Evolutionary conservation across 2,888 invertebrate genomes (phyloP).

Genomic region (Agrilus cyanescens): DNA sequence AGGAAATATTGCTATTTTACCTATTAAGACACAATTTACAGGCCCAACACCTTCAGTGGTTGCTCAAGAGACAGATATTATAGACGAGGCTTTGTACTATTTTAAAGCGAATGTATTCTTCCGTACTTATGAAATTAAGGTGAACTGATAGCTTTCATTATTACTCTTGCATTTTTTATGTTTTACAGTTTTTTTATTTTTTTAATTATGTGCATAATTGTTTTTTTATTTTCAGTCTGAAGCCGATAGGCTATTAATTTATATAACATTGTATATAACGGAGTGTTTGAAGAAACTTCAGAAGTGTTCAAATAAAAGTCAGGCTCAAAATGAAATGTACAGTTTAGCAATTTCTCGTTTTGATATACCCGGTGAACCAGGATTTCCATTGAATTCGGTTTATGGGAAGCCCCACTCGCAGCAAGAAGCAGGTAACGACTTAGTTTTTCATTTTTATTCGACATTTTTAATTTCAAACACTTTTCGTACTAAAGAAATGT

Average conservation of each 20-base stretch:
- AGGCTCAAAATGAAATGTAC: conserved; percentile 93
- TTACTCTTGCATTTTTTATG: background rate
- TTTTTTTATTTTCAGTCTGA: conserved; percentile 60
- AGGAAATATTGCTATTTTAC: conserved; percentile 89
- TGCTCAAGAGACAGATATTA: conserved; percentile 73
- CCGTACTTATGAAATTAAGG: conserved; percentile 96
- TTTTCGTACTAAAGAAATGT: no score
- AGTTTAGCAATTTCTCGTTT: conserved; percentile 88
- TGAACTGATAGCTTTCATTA: conserved; percentile 28
- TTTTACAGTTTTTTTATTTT: background rate
- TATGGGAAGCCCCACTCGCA: conserved; percentile 75
- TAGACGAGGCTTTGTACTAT: conserved; percentile 93
- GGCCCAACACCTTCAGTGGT: conserved; percentile 76
- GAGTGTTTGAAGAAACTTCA: conserved; percentile 94
- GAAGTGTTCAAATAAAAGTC: conserved; percentile 77
- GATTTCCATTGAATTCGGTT: conserved; percentile 91
- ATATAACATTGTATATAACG: conserved; percentile 92
- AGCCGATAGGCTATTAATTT: conserved; percentile 92
- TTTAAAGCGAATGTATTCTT: conserved; percentile 99
- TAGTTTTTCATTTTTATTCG: no score
- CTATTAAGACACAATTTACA: conserved; percentile 78
- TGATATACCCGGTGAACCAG: conserved; percentile 90
- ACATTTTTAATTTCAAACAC: no score
- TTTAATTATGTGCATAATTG: no score
- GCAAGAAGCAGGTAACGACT: conserved; percentile 71